phyloP scores from a whole-genome alignment of 2,113 vertebrate genomes.

The Anoplopoma fimbria region DNA sequence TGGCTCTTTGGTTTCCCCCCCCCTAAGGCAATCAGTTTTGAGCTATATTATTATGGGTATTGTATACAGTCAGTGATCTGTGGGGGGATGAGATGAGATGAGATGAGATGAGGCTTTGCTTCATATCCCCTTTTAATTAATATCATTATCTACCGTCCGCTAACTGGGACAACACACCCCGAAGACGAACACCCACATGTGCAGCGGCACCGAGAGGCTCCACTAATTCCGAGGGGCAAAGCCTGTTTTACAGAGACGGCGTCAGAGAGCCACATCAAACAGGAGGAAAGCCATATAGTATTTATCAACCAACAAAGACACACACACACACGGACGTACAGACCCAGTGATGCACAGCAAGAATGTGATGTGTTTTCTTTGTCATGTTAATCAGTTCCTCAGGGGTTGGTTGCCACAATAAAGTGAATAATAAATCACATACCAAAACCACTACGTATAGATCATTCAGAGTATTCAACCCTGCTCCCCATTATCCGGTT shows the following conservation, averaged over 20 bases:
- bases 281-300: constrained; percentile 55
- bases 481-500: constrained; percentile 26
- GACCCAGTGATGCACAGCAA: constrained; percentile 25
- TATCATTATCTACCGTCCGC: constrained; percentile 66
- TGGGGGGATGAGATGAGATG: constrained; percentile 19
- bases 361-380: constrained; percentile 64
- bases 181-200: constrained; percentile 35
- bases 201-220: constrained; percentile 4
- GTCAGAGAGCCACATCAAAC: constrained; percentile 62
- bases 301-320: constrained; percentile 57
- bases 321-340: constrained; percentile 2
- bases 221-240: constrained; percentile 15
- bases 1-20: constrained; percentile 2
- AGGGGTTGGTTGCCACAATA: constrained; percentile 55
- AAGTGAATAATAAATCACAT: constrained; percentile 59
- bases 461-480: constrained; percentile 42
- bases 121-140: constrained; percentile 78
- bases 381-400: constrained; percentile 73
- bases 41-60: constrained; percentile 52
- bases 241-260: constrained; percentile 24
- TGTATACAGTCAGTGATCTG: constrained; percentile 69
- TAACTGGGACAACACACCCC: constrained; percentile 35
- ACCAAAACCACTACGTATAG: constrained; percentile 51
- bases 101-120: constrained; percentile 68
- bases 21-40: constrained; percentile 32